phyloP scores from a whole-genome alignment of 2,113 vertebrate genomes.

The Carassius carassius region DNA sequence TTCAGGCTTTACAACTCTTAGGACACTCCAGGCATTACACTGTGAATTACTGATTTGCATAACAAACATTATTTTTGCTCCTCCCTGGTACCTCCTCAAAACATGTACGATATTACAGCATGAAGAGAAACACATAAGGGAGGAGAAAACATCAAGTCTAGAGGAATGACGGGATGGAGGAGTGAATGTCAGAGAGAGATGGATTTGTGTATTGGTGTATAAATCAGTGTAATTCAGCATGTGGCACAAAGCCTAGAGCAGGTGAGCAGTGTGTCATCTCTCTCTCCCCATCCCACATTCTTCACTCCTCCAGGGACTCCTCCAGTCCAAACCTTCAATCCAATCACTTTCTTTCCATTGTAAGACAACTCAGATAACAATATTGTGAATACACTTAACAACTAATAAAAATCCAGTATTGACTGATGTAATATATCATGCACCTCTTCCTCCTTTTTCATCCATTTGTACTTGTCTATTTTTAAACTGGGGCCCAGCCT shows the following conservation, averaged over 20 bases:
- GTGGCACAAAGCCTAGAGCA: constrained; percentile 5
- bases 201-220: background rate
- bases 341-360: background rate
- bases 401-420: background rate
- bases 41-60: background rate
- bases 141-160: background rate
- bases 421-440: background rate
- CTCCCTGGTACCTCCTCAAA: background rate
- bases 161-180: background rate
- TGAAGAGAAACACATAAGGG: background rate
- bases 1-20: background rate
- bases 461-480: constrained; percentile 23
- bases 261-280: constrained; percentile 3
- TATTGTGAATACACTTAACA: constrained; percentile 7
- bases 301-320: background rate
- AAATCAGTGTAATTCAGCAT: constrained; percentile 28
- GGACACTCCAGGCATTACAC: background rate
- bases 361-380: background rate
- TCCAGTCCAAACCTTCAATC: background rate
- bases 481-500: constrained; percentile 18
- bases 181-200: background rate
- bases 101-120: background rate
- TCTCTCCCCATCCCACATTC: background rate
- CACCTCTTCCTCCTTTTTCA: background rate
- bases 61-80: constrained; percentile 2